phyloP scores from a whole-genome alignment of 2,888 invertebrate genomes.

The Acleris holmiana region DNA sequence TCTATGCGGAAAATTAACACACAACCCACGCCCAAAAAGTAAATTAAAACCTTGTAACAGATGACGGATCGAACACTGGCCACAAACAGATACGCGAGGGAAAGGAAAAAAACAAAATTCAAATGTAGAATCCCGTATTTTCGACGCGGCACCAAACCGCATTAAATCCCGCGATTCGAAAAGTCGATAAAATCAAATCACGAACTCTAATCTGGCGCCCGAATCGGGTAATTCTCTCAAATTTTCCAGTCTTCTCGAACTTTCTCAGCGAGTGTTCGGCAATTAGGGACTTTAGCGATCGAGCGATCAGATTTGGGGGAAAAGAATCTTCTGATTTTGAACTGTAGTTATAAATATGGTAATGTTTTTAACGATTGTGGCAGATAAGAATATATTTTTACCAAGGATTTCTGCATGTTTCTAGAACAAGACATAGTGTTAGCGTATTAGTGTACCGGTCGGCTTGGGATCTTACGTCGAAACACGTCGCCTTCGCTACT shows the following conservation, averaged over 20 bases:
- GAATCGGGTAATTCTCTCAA: conserved; percentile 37
- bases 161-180: conserved; percentile 26
- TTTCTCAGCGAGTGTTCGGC: conserved; percentile 40
- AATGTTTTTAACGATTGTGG: conserved; percentile 3
- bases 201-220: conserved; percentile 33
- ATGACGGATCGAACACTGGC: conserved; percentile 5
- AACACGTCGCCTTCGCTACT: no score
- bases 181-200: conserved; percentile 40
- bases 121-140: conserved; percentile 22
- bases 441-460: no score
- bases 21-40: neutral
- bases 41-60: neutral
- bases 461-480: no score
- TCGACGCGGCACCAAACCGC: conserved; percentile 20
- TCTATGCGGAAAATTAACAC: neutral
- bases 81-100: neutral
- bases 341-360: conserved; percentile 17
- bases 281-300: conserved; percentile 53
- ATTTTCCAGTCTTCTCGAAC: conserved; percentile 38
- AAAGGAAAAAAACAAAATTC: conserved; percentile 3
- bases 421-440: no score
- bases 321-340: conserved; percentile 29
- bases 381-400: neutral
- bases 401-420: no score
- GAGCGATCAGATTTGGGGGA: conserved; percentile 38